Conservation (phyloP, 2,797 vertebrate species). For the Caiman crocodilus region DNA sequence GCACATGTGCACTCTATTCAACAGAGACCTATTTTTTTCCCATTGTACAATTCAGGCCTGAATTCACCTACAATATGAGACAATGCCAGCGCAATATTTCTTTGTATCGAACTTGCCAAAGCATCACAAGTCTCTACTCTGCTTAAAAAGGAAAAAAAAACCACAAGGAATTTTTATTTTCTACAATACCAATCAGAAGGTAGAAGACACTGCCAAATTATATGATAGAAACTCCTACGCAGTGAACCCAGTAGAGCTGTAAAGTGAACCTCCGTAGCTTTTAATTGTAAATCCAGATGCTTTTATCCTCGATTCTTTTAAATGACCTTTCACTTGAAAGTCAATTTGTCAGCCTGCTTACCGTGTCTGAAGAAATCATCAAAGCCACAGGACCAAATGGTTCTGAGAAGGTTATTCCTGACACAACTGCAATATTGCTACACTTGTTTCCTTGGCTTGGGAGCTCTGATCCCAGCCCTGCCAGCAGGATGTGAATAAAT, state of each 20-base stretch:
- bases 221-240: conserved; percentile 71
- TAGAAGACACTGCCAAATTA: conserved; percentile 72
- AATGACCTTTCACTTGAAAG: conserved; percentile 82
- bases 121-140: conserved; percentile 49
- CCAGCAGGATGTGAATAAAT: not conserved
- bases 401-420: conserved; percentile 51
- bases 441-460: conserved; percentile 26
- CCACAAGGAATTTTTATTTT: conserved; percentile 82
- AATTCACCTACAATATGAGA: conserved; percentile 71
- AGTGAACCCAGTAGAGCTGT: conserved; percentile 65
- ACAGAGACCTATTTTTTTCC: conserved; percentile 64
- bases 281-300: conserved; percentile 83
- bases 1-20: conserved; percentile 63
- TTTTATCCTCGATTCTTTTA: conserved; percentile 69
- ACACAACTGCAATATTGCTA: conserved; percentile 31
- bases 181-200: conserved; percentile 66
- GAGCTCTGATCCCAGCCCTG: not conserved
- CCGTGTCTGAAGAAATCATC: conserved; percentile 81
- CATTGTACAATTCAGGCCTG: conserved; percentile 43
- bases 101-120: conserved; percentile 69
- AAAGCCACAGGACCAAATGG: conserved; percentile 69
- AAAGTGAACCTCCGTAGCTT: conserved; percentile 70
- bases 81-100: conserved; percentile 65
- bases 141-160: conserved; percentile 49
- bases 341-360: conserved; percentile 83